Conservation (phyloP, 2,797 vertebrate genomes). For the Enteromius trimaculatus region DNA sequence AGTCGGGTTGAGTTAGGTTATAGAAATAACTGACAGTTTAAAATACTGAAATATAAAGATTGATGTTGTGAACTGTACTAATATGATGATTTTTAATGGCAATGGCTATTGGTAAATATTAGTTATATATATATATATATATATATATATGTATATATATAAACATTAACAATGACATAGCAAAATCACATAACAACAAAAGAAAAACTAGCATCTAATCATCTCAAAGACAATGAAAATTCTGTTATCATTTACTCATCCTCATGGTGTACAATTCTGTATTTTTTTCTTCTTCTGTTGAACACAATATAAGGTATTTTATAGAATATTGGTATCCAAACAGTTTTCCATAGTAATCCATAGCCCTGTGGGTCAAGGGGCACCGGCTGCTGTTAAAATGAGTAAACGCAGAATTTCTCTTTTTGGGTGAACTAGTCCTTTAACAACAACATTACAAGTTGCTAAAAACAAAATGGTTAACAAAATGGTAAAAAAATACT, state of each 20-base stretch:
- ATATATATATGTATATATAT: too few species aligned
- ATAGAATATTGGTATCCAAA: background rate
- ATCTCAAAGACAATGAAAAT: background rate
- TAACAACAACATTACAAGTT: background rate
- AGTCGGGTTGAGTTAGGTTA: background rate
- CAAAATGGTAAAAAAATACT: background rate
- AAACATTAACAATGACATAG: background rate
- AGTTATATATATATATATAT: too few species aligned
- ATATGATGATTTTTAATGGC: background rate
- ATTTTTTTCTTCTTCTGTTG: background rate
- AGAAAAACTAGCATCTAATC: background rate
- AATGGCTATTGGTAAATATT: background rate
- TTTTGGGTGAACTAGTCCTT: background rate
- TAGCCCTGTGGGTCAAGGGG: background rate
- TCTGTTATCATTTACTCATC: background rate
- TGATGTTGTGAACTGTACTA: background rate
- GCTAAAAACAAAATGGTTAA: background rate
- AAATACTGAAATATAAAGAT: constrained; percentile 19
- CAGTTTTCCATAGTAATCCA: background rate
- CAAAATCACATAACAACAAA: background rate
- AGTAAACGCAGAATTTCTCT: background rate
- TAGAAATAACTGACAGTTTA: constrained; percentile 8
- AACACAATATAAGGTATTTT: background rate
- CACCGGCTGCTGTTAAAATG: background rate
- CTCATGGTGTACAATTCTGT: background rate